Evolutionary conservation across 2,797 vertebrate species (phyloP), one percentile per base, ranked within the genome.

Genomic region (Monodelphis domestica): DNA sequence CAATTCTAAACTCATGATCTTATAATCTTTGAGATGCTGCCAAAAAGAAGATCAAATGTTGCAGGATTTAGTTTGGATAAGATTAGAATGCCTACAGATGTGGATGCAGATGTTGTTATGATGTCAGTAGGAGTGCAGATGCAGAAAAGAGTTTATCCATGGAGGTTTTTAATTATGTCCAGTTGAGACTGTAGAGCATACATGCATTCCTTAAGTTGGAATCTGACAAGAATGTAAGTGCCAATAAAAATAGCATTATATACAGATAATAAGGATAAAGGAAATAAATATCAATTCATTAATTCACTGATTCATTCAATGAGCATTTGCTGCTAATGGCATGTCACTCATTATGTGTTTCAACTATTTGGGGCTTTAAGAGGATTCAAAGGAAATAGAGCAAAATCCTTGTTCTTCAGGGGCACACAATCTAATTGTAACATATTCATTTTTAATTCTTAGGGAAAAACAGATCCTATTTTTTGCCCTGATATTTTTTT

Each of bases 21-120:
- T 84, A 84, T 45, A 84, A 70, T 70, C 70, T 84, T 84, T 84
- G 70, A 50, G 38, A 84, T 45, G 38, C 91, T 90, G 33, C 88
- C 91, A 91, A 90, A 90, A 52, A 57, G 91, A 78, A 92, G 29
- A n/a, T 70, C 70, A 90, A 84, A 11, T 55, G 2, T 90, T 89
- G 57, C 29, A 55, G 54, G 92, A 78, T 89, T 90, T 93, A 24
- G 52, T 92, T 90, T 90, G 51, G 89, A 90, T 88, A 52, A 26
- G 54, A 45, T 26, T 90, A 53, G 50, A 57, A 84, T 91, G 53
- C 88, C 30, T 70, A 54, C 26, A 89, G n/a, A 54, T 78, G 15
- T 93, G 33, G 38, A 51, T 94, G 53, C 56, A 57, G 88, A 91
- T 93, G 53, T 88, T 15, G 21, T 70, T 88, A 70, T 89, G n/a